These are phyloP conservation scores for Nomada lathburiana DNA, from an alignment of 2,888 invertebrate genomes.

Conservation along the genomic window DNA sequence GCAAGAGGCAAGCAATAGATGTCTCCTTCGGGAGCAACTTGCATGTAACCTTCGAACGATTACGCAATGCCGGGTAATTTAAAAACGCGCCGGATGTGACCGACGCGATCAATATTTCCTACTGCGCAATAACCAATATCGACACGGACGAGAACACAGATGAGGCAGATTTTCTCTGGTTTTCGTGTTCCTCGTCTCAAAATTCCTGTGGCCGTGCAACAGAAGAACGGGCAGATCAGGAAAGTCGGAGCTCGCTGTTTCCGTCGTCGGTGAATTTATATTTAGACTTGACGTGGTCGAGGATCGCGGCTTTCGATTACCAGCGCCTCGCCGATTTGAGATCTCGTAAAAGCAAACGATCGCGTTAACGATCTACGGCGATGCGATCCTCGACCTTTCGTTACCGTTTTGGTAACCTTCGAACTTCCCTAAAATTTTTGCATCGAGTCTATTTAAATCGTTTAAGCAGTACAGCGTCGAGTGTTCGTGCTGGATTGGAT, in stretches of 20 bases:
- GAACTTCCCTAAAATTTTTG: too few species aligned
- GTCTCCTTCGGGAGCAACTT: background rate
- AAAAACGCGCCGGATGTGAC: constrained; percentile 22
- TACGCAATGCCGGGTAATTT: constrained; percentile 18
- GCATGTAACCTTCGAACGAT: constrained; percentile 35
- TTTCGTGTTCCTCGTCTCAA: background rate
- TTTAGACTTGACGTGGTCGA: constrained; percentile 76
- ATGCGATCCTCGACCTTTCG: constrained; percentile 15
- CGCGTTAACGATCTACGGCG: constrained; percentile 5
- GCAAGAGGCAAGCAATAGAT: too few species aligned
- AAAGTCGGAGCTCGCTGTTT: constrained; percentile 55
- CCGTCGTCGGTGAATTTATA: constrained; percentile 66
- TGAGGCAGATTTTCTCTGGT: background rate
- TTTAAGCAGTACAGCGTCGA: too few species aligned
- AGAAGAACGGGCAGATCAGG: constrained; percentile 66
- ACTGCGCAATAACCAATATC: constrained; percentile 26
- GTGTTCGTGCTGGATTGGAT: too few species aligned
- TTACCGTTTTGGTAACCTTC: background rate
- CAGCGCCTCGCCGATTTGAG: constrained; percentile 32
- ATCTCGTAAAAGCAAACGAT: constrained; percentile 39
- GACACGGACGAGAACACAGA: too few species aligned
- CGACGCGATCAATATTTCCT: constrained; percentile 1
- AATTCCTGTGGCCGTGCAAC: constrained; percentile 34
- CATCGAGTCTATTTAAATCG: background rate
- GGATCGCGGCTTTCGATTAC: constrained; percentile 47